Evolutionary conservation across 2,888 invertebrate species (phyloP).

Genomic region (Antheraea yamamai): DNA sequence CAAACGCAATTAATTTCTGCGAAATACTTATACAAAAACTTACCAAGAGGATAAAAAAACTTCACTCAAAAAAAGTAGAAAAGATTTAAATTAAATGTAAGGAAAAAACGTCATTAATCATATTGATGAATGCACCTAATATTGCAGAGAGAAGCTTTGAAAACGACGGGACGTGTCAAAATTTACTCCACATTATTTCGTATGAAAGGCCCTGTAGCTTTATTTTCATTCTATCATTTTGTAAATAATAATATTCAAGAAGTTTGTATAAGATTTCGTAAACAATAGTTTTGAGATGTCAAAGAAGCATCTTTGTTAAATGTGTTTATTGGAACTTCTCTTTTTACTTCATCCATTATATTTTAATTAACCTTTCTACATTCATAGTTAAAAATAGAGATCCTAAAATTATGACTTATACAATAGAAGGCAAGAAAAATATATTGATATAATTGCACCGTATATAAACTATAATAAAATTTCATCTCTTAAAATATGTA

Average conservation of each 20-base stretch:
- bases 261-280: background rate
- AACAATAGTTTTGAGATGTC: background rate
- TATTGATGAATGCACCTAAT: slow-evolving; percentile 71
- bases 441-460: background rate
- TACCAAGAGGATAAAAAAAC: slow-evolving; percentile 54
- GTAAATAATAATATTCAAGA: background rate
- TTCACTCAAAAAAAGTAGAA: slow-evolving; percentile 45
- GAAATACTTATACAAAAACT: slow-evolving; percentile 57
- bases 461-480: background rate
- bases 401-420: background rate
- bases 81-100: slow-evolving; percentile 56
- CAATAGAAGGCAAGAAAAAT: background rate
- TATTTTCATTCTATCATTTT: slow-evolving; percentile 1
- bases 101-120: slow-evolving; percentile 65
- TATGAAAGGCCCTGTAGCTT: background rate
- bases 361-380: background rate
- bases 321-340: background rate
- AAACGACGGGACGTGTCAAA: slow-evolving; percentile 2
- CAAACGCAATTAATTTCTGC: slow-evolving; percentile 61
- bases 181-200: background rate
- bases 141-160: slow-evolving; percentile 23
- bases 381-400: background rate
- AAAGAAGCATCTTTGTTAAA: background rate
- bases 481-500: too few relatives aligned
- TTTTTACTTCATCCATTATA: background rate